Evolutionary conservation across 2,113 vertebrate genomes (phyloP), one percentile per base, ranked within the genome.

Genomic region (Pollimyrus isidori): DNA sequence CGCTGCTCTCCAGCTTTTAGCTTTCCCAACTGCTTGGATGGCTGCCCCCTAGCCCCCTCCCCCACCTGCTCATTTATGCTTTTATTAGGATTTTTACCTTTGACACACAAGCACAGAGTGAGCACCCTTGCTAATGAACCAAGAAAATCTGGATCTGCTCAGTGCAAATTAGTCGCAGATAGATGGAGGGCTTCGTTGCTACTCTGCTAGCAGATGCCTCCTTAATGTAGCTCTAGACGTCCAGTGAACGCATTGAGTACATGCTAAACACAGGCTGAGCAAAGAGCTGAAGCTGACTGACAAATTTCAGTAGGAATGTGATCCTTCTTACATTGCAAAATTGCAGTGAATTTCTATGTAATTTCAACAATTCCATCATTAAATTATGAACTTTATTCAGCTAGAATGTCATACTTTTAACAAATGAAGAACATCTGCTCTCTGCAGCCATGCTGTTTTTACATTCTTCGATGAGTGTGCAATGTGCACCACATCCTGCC

Each of bases 391-490:
- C 19, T 42, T 42, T 19, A 80, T 42, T 80, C 30, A 80, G 4
- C 73, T 80, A 39, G 73, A 42, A 80, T 39, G 73, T 80, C 35
- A 42, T 80, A 42, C 69, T 80, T 80, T 69, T 42, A 42, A 80
- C 35, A 80, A 80, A 80, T n/a, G 46, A 76, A 30, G 26, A 69
- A 88, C 45, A 80, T 80, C 87, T 35, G 46, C 65, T 50, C n/a
- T 49, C 39, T 17, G 87, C 46, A 76, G 87, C 65, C 45, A 69
- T 88, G 65, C 26, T 46, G 49, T 49, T 76, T 76, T 48, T 88
- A 45, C 65, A 80, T 88, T 88, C 58, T 73, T 88, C 62, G 30
- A 73, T 62, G 65, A 50, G 46, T 80, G 65, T 88, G 87, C 48
- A 76, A 46, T 76, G 42, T 76, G 69, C 23, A 80, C 69, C 65